Conservation (phyloP, 2,888 invertebrate genomes). For the Elysia crispata region DNA sequence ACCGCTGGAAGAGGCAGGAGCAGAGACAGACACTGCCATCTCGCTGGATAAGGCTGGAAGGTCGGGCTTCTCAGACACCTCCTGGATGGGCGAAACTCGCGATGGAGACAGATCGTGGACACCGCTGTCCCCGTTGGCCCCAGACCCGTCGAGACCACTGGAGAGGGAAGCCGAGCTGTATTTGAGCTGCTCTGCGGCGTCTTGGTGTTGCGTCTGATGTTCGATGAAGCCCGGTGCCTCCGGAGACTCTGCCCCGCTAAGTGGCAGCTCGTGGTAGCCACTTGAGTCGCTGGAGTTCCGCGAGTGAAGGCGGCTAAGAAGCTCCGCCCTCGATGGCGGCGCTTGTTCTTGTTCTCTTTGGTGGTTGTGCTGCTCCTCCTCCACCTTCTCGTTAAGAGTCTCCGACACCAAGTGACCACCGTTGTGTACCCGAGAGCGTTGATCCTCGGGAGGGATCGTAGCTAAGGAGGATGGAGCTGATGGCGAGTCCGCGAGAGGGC, state of each 20-base stretch:
- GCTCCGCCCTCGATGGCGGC: slow-evolving; percentile 23
- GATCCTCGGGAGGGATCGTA: slow-evolving; percentile 23
- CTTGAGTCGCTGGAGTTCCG: slow-evolving; percentile 86
- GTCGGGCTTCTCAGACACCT: slow-evolving; percentile 32
- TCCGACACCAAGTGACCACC: neutral
- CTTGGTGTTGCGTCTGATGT: slow-evolving; percentile 35
- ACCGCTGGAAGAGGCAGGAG: slow-evolving; percentile 31
- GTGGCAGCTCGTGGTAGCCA: slow-evolving; percentile 85
- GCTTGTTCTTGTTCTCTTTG: neutral
- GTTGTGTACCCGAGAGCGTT: slow-evolving; percentile 51
- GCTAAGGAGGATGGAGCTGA: neutral
- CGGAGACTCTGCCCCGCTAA: slow-evolving; percentile 75
- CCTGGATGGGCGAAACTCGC: slow-evolving; percentile 40
- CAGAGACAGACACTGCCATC: slow-evolving; percentile 1
- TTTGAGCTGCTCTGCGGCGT: slow-evolving; percentile 56
- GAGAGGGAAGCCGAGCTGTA: slow-evolving; percentile 66
- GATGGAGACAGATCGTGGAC: slow-evolving; percentile 54
- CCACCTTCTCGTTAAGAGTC: neutral
- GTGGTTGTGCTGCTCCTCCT: neutral
- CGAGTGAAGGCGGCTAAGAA: slow-evolving; percentile 79
- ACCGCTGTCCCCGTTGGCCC: slow-evolving; percentile 64
- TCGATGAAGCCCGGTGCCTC: slow-evolving; percentile 51
- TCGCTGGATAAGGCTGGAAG: too few relatives aligned
- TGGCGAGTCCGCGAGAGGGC: slow-evolving; percentile 53
- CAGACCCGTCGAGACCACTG: slow-evolving; percentile 55